Evolutionary conservation across 2,113 vertebrate species (phyloP), one percentile per base, ranked within the genome.

Genomic region (Typhlomys cinereus): DNA sequence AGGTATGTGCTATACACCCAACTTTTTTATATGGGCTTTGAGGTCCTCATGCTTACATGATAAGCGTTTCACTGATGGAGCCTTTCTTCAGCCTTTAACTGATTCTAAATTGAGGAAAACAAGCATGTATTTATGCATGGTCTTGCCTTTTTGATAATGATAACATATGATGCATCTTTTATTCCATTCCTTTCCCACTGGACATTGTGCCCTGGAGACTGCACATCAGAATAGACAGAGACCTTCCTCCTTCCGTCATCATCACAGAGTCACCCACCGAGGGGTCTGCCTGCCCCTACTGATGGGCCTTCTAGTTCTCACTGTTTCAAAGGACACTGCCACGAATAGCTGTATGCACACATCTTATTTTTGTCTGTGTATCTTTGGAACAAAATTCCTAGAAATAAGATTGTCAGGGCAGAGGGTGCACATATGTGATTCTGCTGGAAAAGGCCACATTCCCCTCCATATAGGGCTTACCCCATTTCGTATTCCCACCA

Each of bases 391-490:
- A 59, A n/a, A 62, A 84, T 41, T 88, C 41, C 21, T 70, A 84
- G 74, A 90, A 89, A 50, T 25, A 8, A 73, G 61, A 44, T 73
- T 44, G 14, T 48, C 74, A 25, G 23, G 66, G 46, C 50, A n/a
- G 61, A 94, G 50, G 29, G 52, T 39, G 83, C 70, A 76, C 25
- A 20, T 41, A 69, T 34, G 64, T n/a, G 61, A 80, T 67, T 87
- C 92, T 80, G 48, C 92, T 87, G n/a, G 48, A 81, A 85, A 67
- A 70, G 48, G 41, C 34, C 15, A n/a, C 89, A 52, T 88, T 89
- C 25, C 67, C 52, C 57, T 94, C 89, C 41, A 29, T 12, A 12
- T 62, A 29, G 39, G 54, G 54, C 34, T 62, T 76, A 27, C 4
- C 27, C 52, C 34, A 27, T 71, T 83, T 83, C 76, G 36, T 54